Base-by-base conservation (phyloP, 2,797 vertebrate genomes). In the Rhinogobio ventralis region DNA sequence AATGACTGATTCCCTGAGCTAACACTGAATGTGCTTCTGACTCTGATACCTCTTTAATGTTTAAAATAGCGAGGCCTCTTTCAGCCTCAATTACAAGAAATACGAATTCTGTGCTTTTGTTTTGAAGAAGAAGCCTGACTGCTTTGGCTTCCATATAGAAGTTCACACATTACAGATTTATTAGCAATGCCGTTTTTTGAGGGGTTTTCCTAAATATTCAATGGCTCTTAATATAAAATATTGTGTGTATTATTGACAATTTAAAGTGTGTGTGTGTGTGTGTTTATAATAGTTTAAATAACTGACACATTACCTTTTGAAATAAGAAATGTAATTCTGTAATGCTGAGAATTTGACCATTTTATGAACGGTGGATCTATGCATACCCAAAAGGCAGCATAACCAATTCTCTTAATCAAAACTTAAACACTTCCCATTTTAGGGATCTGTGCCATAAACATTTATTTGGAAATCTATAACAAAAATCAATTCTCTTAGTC, bases 381-480 rank as follows among this genome's bases (percentile, higher is more conserved):
- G 67, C 60, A 55, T 81, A 73, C 53, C 51, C 62, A 73, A 83
- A 84, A 83, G 33, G 36, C 77, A 82, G 55, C 78, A 51, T 86
- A 74, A 75, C 60, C 82, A 69, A 81, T 88, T 79, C 69, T 81
- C 60, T 87, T 89, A 91, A 88, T 91, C 90, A 91, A 90, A 87
- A 91, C 92, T 89, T 93, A 93, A 95, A 93, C 14, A 39, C 91
- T 94, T 94, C 91, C 91, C 89, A 91, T 94, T 94, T 94, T 90
- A 91, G 93, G 93, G 92, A 94, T 94, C 92, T 91, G 90, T 93
- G 95, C 92, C 91, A 90, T 95, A 95, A 94, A 94, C 95, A 95
- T 96, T 96, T 95, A 95, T 95, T 95, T 94, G 95, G 94, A 95
- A 95, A 96, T 96, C 94, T 95, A 93, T 96, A 95, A 96, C 95